These are phyloP conservation scores for Scomberomorus guttatus DNA, from an alignment of 2,797 vertebrate genomes.

Conservation along the genomic window DNA sequence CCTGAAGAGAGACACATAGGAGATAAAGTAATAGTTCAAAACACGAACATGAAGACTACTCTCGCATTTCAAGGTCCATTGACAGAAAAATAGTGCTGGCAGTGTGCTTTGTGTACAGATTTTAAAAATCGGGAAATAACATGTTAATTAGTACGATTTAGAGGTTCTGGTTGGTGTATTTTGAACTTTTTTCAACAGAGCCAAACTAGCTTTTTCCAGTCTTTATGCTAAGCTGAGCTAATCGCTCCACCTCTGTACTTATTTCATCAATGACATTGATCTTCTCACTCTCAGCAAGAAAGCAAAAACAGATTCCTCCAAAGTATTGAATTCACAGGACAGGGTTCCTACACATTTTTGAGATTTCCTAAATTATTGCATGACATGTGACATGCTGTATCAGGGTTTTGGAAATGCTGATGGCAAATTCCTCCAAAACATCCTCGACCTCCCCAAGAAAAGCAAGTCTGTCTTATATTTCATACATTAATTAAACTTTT, in stretches of 20 bases:
- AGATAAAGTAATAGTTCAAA: too few species aligned
- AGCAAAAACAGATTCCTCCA: neutral
- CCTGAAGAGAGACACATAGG: too few species aligned
- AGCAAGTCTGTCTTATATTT: neutral
- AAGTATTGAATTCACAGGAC: neutral
- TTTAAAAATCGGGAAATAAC: too few species aligned
- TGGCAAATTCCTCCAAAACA: too few species aligned
- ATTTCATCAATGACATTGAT: too few species aligned
- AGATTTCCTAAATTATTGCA: neutral
- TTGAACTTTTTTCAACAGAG: neutral
- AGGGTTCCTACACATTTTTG: neutral
- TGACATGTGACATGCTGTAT: neutral
- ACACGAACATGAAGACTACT: too few species aligned
- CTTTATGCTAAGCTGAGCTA: too few species aligned
- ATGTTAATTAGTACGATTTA: neutral
- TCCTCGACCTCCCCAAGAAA: neutral
- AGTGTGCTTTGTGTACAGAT: too few species aligned
- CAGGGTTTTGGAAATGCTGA: neutral
- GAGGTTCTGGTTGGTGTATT: neutral
- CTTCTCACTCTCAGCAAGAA: neutral
- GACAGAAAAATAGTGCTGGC: too few species aligned
- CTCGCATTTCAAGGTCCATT: too few species aligned
- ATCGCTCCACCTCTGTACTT: too few species aligned
- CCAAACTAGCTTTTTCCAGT: neutral
- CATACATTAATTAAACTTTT: neutral